Evolutionary conservation across 1,140 invertebrate genomes (phyloP).

Genomic region (Cotesia glomerata): DNA sequence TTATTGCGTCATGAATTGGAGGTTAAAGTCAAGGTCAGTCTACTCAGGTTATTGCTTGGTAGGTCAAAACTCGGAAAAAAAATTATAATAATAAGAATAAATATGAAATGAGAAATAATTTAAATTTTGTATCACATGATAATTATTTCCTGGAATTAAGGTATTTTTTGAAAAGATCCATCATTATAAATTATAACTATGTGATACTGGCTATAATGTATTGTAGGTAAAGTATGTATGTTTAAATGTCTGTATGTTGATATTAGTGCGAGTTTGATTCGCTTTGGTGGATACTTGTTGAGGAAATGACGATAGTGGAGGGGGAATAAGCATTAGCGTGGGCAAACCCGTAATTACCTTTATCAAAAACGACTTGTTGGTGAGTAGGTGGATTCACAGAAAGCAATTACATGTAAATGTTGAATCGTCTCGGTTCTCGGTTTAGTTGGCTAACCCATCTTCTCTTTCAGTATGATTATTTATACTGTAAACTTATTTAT

Average conservation of each 20-base stretch:
- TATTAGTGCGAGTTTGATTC: slow-evolving; percentile 30
- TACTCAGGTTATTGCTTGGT: too few relatives aligned
- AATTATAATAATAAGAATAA: too few relatives aligned
- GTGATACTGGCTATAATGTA: too few relatives aligned
- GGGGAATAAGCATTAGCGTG: slow-evolving; percentile 48
- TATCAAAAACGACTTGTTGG: slow-evolving; percentile 59
- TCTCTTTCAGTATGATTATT: slow-evolving; percentile 33
- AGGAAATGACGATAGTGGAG: neutral
- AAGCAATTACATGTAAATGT: slow-evolving; percentile 61
- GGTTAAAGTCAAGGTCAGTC: too few relatives aligned
- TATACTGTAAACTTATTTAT: slow-evolving; percentile 15
- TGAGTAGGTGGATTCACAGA: slow-evolving; percentile 59
- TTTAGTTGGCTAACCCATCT: slow-evolving; percentile 51
- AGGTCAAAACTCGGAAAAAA: too few relatives aligned
- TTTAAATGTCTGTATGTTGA: slow-evolving; percentile 17
- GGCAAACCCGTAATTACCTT: slow-evolving; percentile 59
- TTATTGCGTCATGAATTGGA: too few relatives aligned
- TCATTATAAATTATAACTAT: too few relatives aligned
- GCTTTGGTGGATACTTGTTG: slow-evolving; percentile 49
- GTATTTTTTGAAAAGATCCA: too few relatives aligned
- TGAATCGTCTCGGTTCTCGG: slow-evolving; percentile 53
- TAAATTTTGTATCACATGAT: too few relatives aligned
- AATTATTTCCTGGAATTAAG: too few relatives aligned
- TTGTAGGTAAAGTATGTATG: too few relatives aligned
- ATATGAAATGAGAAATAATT: too few relatives aligned